Conservation (phyloP, 2,888 invertebrate genomes). For the Meganola albula region DNA sequence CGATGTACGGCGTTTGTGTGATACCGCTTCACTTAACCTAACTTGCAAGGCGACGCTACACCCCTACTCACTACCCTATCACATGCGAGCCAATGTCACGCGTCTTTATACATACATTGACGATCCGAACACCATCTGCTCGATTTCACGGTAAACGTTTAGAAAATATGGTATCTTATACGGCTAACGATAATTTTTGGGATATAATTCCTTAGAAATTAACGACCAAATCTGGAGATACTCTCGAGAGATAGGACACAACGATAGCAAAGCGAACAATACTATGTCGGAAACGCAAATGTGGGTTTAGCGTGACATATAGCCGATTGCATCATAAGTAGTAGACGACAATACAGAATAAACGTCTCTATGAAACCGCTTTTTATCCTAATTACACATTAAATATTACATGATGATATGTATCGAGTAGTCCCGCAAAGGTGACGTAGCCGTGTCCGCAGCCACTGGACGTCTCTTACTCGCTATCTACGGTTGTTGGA, state of each 20-base stretch:
- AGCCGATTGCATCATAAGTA: conserved; percentile 71
- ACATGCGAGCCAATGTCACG: conserved; percentile 75
- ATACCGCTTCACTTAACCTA: conserved; percentile 76
- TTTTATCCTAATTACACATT: conserved; percentile 74
- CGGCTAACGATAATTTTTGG: conserved; percentile 26
- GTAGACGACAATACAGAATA: conserved; percentile 75
- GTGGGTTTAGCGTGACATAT: conserved; percentile 66
- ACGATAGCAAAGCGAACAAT: conserved; percentile 47
- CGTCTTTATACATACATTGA: conserved; percentile 43
- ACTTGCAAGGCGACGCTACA: conserved; percentile 74
- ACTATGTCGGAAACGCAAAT: conserved; percentile 41
- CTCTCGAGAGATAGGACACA: conserved; percentile 36
- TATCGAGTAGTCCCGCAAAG: conserved; percentile 83
- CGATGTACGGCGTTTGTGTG: conserved; percentile 84
- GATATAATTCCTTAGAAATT: conserved; percentile 30
- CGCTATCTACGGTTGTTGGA: conserved; percentile 78
- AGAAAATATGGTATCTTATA: conserved; percentile 48
- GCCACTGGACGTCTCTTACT: conserved; percentile 78
- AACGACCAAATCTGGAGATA: conserved; percentile 38
- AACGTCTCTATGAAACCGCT: conserved; percentile 78
- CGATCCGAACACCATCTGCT: conserved; percentile 53
- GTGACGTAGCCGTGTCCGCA: conserved; percentile 77
- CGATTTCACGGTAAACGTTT: conserved; percentile 65
- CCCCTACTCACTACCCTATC: conserved; percentile 72
- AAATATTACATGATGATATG: conserved; percentile 84